phyloP scores from a whole-genome alignment of 2,797 vertebrate genomes.

The Miichthys miiuy region DNA sequence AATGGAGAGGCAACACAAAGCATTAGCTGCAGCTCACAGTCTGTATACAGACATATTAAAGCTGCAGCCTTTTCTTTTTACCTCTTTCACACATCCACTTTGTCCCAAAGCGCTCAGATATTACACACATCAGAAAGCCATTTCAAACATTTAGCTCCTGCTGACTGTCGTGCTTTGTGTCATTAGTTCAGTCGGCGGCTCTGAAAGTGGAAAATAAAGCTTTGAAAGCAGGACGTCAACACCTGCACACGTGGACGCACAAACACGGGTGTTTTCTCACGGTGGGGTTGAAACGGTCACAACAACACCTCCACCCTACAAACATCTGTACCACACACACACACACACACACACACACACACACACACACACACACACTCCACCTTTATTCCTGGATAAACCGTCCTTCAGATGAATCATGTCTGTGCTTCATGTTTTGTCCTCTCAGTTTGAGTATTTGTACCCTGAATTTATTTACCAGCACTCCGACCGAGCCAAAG shows the following conservation, averaged over 20 bases:
- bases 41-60: slow-evolving; percentile 42
- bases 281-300: background rate
- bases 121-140: slow-evolving; percentile 59
- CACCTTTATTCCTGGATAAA: no score
- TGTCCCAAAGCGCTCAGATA: slow-evolving; percentile 56
- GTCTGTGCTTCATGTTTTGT: no score
- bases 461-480: no score
- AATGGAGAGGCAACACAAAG: slow-evolving; percentile 57
- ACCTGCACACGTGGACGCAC: slow-evolving; percentile 1
- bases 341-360: no score
- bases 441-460: no score
- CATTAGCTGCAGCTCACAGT: slow-evolving; percentile 42
- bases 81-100: slow-evolving; percentile 53
- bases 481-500: no score
- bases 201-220: slow-evolving; percentile 51
- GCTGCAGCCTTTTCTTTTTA: slow-evolving; percentile 45
- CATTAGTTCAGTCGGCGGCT: slow-evolving; percentile 41
- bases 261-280: background rate
- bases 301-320: no score
- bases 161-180: slow-evolving; percentile 24
- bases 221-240: slow-evolving; percentile 20
- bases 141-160: slow-evolving; percentile 47
- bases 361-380: no score
- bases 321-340: no score
- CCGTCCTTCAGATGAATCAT: no score